phyloP scores from a whole-genome alignment of 2,888 invertebrate species.

The Drosophila pullipes region DNA sequence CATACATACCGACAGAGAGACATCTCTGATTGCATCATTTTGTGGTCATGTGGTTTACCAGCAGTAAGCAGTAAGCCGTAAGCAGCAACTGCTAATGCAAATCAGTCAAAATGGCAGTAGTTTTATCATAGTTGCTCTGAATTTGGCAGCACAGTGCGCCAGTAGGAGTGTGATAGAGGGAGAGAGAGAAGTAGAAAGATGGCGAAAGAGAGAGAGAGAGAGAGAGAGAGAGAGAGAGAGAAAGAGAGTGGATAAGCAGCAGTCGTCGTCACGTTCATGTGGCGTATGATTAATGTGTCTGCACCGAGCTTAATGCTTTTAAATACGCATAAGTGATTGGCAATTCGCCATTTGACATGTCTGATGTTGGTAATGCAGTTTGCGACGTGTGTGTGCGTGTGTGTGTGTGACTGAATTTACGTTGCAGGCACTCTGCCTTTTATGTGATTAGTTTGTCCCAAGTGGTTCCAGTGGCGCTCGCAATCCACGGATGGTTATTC shows the following conservation, averaged over 20 bases:
- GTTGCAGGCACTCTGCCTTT: conserved; percentile 24
- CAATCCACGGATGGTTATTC: conserved; percentile 1
- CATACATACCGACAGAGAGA: conserved; percentile 17
- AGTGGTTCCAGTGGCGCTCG: conserved; percentile 6
- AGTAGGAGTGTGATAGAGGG: conserved; percentile 1
- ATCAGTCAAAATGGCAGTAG: conserved; percentile 51
- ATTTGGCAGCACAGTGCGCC: conserved; percentile 3
- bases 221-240: not conserved
- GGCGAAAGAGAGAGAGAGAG: conserved; percentile 1
- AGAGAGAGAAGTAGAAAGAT: not conserved
- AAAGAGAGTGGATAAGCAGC: conserved; percentile 39
- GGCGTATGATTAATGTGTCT: conserved; percentile 68
- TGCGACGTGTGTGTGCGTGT: not conserved
- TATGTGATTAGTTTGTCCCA: conserved; percentile 45
- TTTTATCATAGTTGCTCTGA: conserved; percentile 10
- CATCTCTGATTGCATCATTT: conserved; percentile 52
- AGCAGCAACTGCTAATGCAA: conserved; percentile 32
- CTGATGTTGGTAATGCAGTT: conserved; percentile 41
- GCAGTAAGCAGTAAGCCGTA: conserved; percentile 7
- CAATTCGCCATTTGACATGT: conserved; percentile 27
- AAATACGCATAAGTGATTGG: conserved; percentile 58
- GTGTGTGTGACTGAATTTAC: conserved; percentile 1
- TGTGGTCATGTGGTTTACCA: conserved; percentile 22
- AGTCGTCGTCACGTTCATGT: conserved; percentile 38
- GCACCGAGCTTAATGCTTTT: conserved; percentile 55